These are phyloP conservation scores for Xerus inauris DNA, from an alignment of 2,113 vertebrate genomes.

Conservation along the genomic window DNA sequence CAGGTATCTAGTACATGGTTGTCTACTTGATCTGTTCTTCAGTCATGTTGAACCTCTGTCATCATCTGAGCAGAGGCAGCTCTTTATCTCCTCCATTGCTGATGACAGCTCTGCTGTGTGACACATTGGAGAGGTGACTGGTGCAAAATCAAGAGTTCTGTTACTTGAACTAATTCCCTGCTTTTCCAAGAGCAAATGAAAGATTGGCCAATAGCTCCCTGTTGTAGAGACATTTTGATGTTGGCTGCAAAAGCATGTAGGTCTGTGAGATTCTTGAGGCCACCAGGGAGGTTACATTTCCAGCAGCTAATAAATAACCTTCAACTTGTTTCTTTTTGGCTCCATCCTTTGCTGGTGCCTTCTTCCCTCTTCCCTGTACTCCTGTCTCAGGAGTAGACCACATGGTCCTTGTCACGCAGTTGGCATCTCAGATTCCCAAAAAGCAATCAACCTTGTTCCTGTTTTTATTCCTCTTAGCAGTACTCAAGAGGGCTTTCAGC, in stretches of 20 bases:
- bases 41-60: neutral
- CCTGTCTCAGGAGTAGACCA: neutral
- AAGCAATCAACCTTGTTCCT: neutral
- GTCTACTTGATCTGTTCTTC: neutral
- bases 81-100: neutral
- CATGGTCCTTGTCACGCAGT: neutral
- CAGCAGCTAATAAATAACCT: constrained; percentile 20
- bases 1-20: neutral
- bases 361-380: neutral
- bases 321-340: neutral
- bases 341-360: neutral
- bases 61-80: neutral
- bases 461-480: neutral
- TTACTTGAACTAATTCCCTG: neutral
- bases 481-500: neutral
- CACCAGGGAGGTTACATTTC: neutral
- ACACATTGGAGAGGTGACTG: neutral
- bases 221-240: neutral
- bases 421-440: neutral
- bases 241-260: neutral
- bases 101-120: neutral
- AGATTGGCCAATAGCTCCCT: neutral
- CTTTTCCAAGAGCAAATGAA: neutral
- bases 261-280: neutral
- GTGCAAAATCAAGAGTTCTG: neutral